phyloP scores from a whole-genome alignment of 2,888 invertebrate genomes.

The Priapulus caudatus region DNA sequence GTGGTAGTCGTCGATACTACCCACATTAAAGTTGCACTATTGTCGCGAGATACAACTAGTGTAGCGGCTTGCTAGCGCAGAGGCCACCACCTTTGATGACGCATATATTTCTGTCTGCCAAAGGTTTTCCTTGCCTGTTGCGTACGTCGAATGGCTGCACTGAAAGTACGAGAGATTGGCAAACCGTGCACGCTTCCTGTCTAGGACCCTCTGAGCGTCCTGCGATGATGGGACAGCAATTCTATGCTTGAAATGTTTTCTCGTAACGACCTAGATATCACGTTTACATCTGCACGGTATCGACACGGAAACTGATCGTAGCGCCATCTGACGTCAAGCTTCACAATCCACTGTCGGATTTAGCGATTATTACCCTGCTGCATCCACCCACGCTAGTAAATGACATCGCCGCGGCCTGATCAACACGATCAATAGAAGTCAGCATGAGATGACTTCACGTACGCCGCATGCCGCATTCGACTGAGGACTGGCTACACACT shows the following conservation, averaged over 20 bases:
- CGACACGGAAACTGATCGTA: constrained; percentile 7
- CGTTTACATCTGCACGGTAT: constrained; percentile 18
- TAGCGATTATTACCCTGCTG: too few relatives aligned
- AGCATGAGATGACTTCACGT: too few relatives aligned
- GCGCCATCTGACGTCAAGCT: not conserved
- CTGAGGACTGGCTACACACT: not conserved
- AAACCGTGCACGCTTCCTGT: too few relatives aligned
- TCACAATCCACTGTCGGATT: not conserved
- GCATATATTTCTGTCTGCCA: not conserved
- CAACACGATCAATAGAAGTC: too few relatives aligned
- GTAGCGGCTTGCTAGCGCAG: not conserved
- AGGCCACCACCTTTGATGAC: not conserved
- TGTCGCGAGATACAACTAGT: not conserved
- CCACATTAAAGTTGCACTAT: constrained; percentile 1
- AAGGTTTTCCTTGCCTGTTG: not conserved
- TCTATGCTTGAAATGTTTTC: not conserved
- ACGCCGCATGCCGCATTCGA: not conserved
- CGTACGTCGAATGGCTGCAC: not conserved
- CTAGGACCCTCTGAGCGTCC: too few relatives aligned
- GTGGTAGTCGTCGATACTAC: too few relatives aligned
- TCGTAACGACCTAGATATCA: constrained; percentile 9
- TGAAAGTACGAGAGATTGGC: not conserved
- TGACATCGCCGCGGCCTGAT: too few relatives aligned
- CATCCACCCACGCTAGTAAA: too few relatives aligned
- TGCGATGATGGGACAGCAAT: not conserved